phyloP scores from a whole-genome alignment of 2,888 invertebrate species.

The Tenodera sinensis region DNA sequence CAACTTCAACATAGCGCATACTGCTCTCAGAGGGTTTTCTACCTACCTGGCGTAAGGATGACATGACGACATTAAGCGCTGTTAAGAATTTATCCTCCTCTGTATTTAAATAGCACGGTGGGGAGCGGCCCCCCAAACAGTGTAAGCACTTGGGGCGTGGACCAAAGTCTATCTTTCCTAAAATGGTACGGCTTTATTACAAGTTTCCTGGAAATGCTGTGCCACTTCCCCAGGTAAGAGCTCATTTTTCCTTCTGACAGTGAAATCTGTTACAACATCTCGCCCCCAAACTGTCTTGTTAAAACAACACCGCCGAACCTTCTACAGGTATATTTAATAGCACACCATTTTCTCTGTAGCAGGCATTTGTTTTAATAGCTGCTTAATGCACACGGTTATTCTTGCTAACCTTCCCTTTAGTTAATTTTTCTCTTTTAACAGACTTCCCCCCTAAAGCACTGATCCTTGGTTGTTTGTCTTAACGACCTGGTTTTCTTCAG shows the following conservation, averaged over 20 bases:
- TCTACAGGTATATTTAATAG: neutral
- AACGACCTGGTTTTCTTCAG: neutral
- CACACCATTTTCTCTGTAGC: neutral
- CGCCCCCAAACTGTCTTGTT: neutral
- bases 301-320: neutral
- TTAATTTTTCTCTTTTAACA: neutral
- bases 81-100: neutral
- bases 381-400: neutral
- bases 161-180: neutral
- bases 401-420: neutral
- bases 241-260: neutral
- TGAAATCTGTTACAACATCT: neutral
- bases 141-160: neutral
- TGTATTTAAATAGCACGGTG: neutral
- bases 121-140: neutral
- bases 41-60: neutral
- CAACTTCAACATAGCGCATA: too few relatives aligned
- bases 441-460: neutral
- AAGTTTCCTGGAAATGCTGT: neutral
- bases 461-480: neutral
- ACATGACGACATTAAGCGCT: neutral
- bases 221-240: neutral
- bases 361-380: neutral
- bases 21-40: neutral
- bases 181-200: neutral